phyloP scores from a whole-genome alignment of 2,797 vertebrate genomes.

The Xyrichtys novacula region DNA sequence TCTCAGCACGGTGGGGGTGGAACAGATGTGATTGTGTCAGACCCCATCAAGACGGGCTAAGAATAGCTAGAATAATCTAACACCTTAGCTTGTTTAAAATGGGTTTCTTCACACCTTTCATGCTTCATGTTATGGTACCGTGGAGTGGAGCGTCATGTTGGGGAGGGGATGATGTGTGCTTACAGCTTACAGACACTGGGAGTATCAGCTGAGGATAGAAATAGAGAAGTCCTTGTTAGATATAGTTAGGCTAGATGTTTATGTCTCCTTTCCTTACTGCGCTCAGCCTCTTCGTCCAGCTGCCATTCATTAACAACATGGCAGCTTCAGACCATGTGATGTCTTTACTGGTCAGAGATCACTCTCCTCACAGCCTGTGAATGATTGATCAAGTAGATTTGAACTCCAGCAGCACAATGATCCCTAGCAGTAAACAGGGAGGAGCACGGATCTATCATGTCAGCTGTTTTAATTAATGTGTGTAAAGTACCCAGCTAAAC shows the following conservation, averaged over 20 bases:
- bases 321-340: constrained; percentile 5
- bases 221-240: not conserved
- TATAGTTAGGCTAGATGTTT: constrained; percentile 1
- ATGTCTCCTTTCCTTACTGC: not conserved
- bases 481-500: constrained; percentile 35
- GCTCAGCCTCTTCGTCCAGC: constrained; percentile 21
- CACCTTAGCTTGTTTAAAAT: constrained; percentile 57
- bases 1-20: constrained; percentile 56
- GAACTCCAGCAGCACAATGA: constrained; percentile 1
- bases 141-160: constrained; percentile 32
- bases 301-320: constrained; percentile 24
- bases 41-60: constrained; percentile 60
- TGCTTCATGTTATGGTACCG: constrained; percentile 20
- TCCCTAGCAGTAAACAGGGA: constrained; percentile 6
- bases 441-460: constrained; percentile 16
- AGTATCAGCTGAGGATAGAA: not conserved
- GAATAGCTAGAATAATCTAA: constrained; percentile 63
- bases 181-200: constrained; percentile 12
- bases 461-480: constrained; percentile 55
- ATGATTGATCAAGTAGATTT: constrained; percentile 53
- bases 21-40: constrained; percentile 66
- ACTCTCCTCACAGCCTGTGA: constrained; percentile 30
- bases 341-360: constrained; percentile 48
- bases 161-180: constrained; percentile 25
- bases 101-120: constrained; percentile 33